Conservation (phyloP, 2,113 vertebrate species). For the Archocentrus centrarchus region DNA sequence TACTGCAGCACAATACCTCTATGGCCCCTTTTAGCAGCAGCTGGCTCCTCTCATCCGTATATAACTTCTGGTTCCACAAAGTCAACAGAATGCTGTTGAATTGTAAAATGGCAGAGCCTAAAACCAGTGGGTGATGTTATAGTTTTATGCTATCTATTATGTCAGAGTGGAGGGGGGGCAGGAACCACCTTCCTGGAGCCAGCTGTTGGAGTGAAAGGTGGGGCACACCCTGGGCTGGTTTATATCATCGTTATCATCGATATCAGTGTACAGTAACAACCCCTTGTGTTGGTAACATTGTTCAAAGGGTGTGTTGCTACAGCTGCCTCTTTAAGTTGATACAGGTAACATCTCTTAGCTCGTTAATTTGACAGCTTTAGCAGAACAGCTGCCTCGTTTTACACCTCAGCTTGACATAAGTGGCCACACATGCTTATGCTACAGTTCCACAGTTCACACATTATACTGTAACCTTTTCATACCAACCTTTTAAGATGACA, state of each 20-base stretch:
- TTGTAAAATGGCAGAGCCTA: not conserved
- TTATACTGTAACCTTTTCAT: not conserved
- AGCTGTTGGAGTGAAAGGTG: no score
- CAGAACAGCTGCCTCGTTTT: not conserved
- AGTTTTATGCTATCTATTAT: no score
- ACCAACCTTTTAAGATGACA: not conserved
- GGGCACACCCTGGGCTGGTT: no score
- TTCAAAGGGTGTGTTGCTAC: not conserved
- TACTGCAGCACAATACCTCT: no score
- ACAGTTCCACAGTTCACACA: not conserved
- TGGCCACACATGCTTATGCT: not conserved
- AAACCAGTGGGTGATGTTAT: not conserved
- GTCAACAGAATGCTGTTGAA: not conserved
- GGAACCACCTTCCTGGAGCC: no score
- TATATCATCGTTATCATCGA: not conserved
- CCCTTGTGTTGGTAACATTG: not conserved
- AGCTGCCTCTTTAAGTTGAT: not conserved
- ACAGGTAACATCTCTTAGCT: not conserved
- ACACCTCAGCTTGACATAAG: not conserved
- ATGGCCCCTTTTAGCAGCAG: no score
- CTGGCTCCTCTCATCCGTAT: not conserved
- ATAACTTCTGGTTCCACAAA: no score
- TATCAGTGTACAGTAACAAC: not conserved
- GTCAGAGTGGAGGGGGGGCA: not conserved
- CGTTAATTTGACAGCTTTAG: not conserved